These are phyloP conservation scores for Gallinago jamesoni DNA, from an alignment of 2,113 vertebrate genomes.

Conservation along the genomic window DNA sequence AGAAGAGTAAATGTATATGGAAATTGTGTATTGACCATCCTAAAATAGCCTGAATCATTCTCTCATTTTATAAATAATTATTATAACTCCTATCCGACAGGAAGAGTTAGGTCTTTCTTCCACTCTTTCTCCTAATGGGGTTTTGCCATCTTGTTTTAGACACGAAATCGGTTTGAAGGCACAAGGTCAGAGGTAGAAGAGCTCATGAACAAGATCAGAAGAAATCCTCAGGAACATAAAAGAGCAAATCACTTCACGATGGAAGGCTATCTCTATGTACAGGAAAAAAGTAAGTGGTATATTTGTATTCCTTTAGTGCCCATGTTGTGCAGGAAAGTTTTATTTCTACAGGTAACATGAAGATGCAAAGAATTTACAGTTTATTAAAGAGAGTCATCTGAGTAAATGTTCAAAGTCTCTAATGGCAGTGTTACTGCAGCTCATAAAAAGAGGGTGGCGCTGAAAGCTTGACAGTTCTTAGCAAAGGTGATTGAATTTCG, in stretches of 20 bases:
- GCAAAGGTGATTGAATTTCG: background rate
- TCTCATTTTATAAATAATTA: background rate
- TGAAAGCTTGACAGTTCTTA: background rate
- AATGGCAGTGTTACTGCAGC: background rate
- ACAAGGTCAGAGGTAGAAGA: conserved; percentile 92
- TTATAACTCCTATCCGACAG: background rate
- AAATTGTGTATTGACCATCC: background rate
- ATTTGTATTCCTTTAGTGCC: background rate
- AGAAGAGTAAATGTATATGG: background rate
- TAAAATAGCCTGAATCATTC: background rate
- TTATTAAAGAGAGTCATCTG: background rate
- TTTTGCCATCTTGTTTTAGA: conserved; percentile 71
- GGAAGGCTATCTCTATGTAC: conserved; percentile 95
- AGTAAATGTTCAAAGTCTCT: background rate
- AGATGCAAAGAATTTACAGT: background rate
- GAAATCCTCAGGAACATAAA: conserved; percentile 89
- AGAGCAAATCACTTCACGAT: conserved; percentile 89
- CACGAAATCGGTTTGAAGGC: conserved; percentile 94
- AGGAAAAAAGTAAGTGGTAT: conserved; percentile 89
- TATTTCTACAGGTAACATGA: background rate
- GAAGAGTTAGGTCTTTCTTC: background rate
- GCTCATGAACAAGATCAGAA: conserved; percentile 92
- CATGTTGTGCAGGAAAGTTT: background rate
- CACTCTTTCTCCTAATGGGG: background rate
- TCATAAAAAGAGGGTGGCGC: background rate